Percentiles rank a stretch among this genome's conserved stretches.
phyloP scores from a whole-genome alignment of 64 coral and sea anemone genomes.

The Hydrozoanthus tunicans region DNA sequence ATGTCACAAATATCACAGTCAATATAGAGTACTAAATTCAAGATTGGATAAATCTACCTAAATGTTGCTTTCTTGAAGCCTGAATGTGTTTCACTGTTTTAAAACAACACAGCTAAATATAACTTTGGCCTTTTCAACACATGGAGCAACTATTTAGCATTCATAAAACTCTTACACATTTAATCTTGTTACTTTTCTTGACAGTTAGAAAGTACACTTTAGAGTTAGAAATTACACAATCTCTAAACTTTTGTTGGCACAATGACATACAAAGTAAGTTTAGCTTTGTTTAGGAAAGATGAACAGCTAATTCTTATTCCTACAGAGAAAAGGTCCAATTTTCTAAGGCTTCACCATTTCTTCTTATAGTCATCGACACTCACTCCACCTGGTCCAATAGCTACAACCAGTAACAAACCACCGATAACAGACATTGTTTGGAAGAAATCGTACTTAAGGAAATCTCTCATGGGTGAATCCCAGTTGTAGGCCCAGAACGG shows the following conservation, averaged over 20 bases:
- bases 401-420: slow-evolving; percentile 91
- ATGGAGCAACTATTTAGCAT: background rate
- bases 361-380: slow-evolving; percentile 99
- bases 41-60: background rate
- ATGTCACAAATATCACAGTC: background rate
- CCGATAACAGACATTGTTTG: slow-evolving; percentile 98
- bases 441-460: slow-evolving; percentile 99
- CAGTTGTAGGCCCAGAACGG: slow-evolving; percentile 93
- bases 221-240: background rate
- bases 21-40: background rate
- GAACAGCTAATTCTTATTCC: background rate
- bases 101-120: background rate
- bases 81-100: background rate
- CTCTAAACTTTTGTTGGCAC: background rate
- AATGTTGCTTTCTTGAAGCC: background rate
- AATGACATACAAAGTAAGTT: background rate
- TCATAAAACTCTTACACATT: background rate
- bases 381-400: slow-evolving; percentile 94
- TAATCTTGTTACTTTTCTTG: background rate
- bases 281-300: background rate
- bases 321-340: slow-evolving; percentile 1
- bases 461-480: slow-evolving; percentile 96
- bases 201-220: background rate
- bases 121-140: background rate
- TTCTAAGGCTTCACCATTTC: slow-evolving; percentile 80